Percentiles rank a stretch among this genome's conserved stretches.
These are phyloP conservation scores for Linnaemya vulpina DNA, from an alignment of 2,888 invertebrate genomes.

Conservation along the genomic window DNA sequence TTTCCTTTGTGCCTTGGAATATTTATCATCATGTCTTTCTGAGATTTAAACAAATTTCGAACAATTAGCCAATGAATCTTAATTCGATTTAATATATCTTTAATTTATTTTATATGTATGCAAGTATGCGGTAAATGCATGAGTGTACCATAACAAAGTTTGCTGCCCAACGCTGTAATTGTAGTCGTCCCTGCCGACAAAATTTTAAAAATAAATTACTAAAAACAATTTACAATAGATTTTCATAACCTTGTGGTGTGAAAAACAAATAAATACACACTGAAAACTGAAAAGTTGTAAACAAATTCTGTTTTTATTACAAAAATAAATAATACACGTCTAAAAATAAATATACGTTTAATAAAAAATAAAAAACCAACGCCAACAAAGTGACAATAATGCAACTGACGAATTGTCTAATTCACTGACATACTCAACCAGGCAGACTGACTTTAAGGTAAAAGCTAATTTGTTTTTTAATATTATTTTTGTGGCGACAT, in stretches of 20 bases:
- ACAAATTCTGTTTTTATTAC: slow-evolving; percentile 55
- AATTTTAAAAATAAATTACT: slow-evolving; percentile 1
- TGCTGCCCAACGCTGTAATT: neutral
- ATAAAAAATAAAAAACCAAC: neutral
- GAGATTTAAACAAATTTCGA: too few species aligned
- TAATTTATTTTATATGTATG: too few species aligned
- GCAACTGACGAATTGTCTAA: slow-evolving; percentile 65
- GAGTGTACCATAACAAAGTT: neutral
- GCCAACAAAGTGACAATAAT: slow-evolving; percentile 45
- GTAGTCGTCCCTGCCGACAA: neutral
- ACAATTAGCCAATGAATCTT: too few species aligned
- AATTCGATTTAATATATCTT: too few species aligned
- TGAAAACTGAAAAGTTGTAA: slow-evolving; percentile 29
- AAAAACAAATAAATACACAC: slow-evolving; percentile 55
- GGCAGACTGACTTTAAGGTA: slow-evolving; percentile 54
- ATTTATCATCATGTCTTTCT: too few species aligned
- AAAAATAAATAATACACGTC: slow-evolving; percentile 20
- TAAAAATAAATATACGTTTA: slow-evolving; percentile 5
- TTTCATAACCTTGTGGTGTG: slow-evolving; percentile 66
- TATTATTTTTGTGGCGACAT: slow-evolving; percentile 7
- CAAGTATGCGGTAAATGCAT: too few species aligned
- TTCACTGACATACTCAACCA: slow-evolving; percentile 58
- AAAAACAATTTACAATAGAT: slow-evolving; percentile 37
- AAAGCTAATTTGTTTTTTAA: slow-evolving; percentile 53
- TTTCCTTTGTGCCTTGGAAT: too few species aligned